Percentiles rank a stretch among this genome's conserved stretches.
phyloP scores from a whole-genome alignment of 2,888 invertebrate species.

The Leucania comma region DNA sequence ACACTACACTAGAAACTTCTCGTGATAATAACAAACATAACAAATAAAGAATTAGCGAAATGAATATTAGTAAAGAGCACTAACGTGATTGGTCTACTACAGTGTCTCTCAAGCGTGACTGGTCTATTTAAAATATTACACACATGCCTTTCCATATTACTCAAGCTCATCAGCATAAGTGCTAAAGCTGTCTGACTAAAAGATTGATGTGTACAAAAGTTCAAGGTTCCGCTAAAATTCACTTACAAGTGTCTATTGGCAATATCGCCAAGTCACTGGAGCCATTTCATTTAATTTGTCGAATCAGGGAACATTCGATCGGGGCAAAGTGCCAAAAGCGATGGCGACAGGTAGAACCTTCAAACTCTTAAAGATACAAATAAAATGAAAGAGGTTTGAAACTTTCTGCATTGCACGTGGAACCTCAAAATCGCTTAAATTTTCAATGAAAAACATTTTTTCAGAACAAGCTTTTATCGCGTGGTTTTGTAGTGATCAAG shows the following conservation, averaged over 20 bases:
- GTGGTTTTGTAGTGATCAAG: too few species aligned
- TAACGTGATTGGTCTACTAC: neutral
- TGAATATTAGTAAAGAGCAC: neutral
- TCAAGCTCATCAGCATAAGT: slow-evolving; percentile 29
- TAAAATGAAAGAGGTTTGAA: neutral
- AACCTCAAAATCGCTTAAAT: too few species aligned
- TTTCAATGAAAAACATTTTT: too few species aligned
- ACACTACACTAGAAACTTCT: too few species aligned
- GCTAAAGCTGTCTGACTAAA: slow-evolving; percentile 13
- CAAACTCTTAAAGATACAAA: slow-evolving; percentile 3
- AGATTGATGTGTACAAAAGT: slow-evolving; percentile 31
- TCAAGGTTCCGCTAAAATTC: slow-evolving; percentile 39
- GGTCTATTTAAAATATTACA: slow-evolving; percentile 11
- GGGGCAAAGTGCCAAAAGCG: slow-evolving; percentile 44
- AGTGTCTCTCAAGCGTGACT: neutral
- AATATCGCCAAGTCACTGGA: slow-evolving; percentile 41
- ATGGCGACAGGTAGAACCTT: slow-evolving; percentile 31
- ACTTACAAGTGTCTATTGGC: slow-evolving; percentile 41
- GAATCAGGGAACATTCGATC: slow-evolving; percentile 8
- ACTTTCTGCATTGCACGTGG: neutral
- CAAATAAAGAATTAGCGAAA: too few species aligned
- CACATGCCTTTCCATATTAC: neutral
- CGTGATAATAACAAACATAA: too few species aligned
- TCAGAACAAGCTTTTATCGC: too few species aligned
- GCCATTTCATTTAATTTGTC: slow-evolving; percentile 36